A percentile compares a stretch with the other conserved stretches of the same genome.
phyloP scores from a whole-genome alignment of 2,113 vertebrate species.

The Carettochelys insculpta region DNA sequence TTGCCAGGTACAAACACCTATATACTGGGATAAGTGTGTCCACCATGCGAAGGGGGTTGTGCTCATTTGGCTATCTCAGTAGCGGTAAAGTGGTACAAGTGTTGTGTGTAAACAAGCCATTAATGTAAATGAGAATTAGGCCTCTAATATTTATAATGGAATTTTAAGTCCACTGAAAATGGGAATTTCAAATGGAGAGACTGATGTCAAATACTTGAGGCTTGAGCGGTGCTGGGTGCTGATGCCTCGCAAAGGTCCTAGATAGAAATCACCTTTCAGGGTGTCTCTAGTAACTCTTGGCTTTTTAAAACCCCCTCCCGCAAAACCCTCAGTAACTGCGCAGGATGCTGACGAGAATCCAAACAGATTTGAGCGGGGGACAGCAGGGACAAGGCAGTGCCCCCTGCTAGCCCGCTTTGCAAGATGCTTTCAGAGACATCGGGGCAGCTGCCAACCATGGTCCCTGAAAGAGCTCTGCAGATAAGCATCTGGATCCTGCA shows the following conservation, averaged over 20 bases:
- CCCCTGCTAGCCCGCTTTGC: background rate
- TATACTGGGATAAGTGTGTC: background rate
- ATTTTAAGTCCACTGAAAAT: background rate
- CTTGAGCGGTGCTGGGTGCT: background rate
- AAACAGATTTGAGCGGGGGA: background rate
- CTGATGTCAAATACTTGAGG: background rate
- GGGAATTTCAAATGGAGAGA: background rate
- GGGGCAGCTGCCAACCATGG: background rate
- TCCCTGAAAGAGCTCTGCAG: slow-evolving; percentile 24
- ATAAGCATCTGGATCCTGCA: slow-evolving; percentile 72
- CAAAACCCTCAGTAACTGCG: background rate
- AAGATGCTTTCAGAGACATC: background rate
- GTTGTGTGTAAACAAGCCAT: background rate
- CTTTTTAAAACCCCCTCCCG: background rate
- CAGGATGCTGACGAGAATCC: background rate
- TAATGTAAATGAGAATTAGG: no score
- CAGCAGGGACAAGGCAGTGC: fast-evolving
- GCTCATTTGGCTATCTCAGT: background rate
- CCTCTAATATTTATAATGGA: background rate
- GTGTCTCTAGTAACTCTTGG: background rate
- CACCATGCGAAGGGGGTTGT: no score
- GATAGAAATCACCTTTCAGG: background rate
- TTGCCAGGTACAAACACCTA: background rate
- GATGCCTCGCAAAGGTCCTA: background rate
- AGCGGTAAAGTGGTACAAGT: no score